Evolutionary conservation across 2,113 vertebrate species (phyloP).

Genomic region (Ceuthmochares aereus): DNA sequence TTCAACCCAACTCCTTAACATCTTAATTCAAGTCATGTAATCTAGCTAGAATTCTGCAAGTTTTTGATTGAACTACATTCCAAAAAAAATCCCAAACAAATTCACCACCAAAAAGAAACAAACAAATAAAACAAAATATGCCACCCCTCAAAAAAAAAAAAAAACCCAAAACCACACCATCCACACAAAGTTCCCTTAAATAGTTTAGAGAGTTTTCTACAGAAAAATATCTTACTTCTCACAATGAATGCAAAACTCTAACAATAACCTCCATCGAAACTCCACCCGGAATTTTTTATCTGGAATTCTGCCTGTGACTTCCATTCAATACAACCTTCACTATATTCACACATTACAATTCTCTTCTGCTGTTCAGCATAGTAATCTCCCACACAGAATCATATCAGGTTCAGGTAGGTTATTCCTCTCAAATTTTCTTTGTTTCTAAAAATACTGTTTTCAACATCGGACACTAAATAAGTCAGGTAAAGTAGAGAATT

Average conservation of each 20-base stretch:
- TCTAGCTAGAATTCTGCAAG: background rate
- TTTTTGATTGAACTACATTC: background rate
- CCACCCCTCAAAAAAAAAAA: too few species aligned
- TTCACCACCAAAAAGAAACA: too few species aligned
- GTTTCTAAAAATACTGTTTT: background rate
- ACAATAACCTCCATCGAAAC: background rate
- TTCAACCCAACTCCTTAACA: background rate
- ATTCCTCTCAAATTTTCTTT: background rate
- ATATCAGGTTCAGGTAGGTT: background rate
- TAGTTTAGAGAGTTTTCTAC: background rate
- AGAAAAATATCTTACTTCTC: background rate
- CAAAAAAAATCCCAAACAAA: too few species aligned
- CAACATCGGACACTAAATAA: background rate
- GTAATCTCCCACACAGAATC: background rate
- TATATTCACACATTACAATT: background rate
- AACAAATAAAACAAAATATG: too few species aligned
- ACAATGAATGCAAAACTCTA: background rate
- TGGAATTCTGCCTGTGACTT: background rate
- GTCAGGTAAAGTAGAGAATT: background rate
- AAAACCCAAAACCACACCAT: background rate
- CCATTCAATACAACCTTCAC: background rate
- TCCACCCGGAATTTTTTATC: background rate
- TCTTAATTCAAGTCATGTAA: background rate
- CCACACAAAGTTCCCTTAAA: background rate
- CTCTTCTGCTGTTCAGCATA: background rate